Conservation (phyloP, 2,797 vertebrate genomes). For the Alectoris magna region DNA sequence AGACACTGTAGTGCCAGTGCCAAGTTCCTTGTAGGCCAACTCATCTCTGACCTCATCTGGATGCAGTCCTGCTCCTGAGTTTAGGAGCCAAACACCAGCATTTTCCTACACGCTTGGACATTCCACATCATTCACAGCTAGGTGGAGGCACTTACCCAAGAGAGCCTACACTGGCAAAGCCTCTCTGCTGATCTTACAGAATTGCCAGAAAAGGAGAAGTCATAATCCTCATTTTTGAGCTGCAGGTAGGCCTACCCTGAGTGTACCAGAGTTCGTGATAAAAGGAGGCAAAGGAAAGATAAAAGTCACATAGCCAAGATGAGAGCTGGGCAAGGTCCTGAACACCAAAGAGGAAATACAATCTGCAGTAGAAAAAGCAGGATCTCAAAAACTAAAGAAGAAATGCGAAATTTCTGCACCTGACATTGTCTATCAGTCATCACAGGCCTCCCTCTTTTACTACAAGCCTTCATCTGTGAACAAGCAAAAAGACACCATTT, state of each 20-base stretch:
- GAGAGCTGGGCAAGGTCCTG: neutral
- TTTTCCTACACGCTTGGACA: neutral
- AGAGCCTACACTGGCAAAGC: neutral
- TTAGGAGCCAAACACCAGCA: neutral
- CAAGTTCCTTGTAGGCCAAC: neutral
- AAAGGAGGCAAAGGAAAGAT: neutral
- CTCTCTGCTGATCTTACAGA: neutral
- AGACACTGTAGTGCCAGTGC: fast-evolving
- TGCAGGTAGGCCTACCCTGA: neutral
- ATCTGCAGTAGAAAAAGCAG: neutral
- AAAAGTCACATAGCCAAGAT: neutral
- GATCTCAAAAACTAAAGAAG: neutral
- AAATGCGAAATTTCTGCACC: neutral
- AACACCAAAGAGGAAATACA: neutral
- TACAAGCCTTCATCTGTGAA: neutral
- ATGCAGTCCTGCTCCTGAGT: neutral
- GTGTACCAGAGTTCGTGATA: fast-evolving
- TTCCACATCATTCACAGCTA: neutral
- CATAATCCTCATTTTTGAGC: neutral
- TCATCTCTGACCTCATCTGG: neutral
- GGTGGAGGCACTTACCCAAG: neutral
- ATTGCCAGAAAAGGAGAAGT: neutral
- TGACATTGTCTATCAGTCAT: neutral
- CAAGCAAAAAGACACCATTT: neutral
- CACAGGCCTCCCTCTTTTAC: neutral